These are phyloP conservation scores for Crocodylus rhombifer DNA, from an alignment of 2,797 vertebrate genomes.

Conservation along the genomic window DNA sequence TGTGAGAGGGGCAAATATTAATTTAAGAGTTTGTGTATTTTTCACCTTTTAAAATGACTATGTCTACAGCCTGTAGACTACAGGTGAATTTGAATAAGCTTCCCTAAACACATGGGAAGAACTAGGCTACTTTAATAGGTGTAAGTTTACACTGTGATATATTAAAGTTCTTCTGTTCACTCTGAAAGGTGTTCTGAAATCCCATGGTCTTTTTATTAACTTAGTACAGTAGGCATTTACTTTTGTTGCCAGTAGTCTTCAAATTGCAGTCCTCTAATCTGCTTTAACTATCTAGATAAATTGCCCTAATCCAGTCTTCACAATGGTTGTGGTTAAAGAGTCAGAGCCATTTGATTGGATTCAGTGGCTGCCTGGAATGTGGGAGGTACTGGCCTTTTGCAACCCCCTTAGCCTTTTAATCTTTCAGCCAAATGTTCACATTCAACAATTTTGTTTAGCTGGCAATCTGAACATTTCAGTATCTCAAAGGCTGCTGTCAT, in stretches of 20 bases:
- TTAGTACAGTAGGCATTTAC: conserved; percentile 84
- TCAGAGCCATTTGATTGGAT: conserved; percentile 88
- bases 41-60: background rate
- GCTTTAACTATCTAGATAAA: conserved; percentile 89
- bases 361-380: conserved; percentile 88
- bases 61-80: background rate
- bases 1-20: background rate
- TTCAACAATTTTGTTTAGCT: conserved; percentile 91
- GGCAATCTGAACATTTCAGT: conserved; percentile 88
- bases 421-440: conserved; percentile 90
- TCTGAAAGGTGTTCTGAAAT: conserved; percentile 66
- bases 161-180: conserved; percentile 44
- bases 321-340: conserved; percentile 88
- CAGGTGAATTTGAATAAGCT: conserved; percentile 52
- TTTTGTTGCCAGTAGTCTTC: conserved; percentile 84
- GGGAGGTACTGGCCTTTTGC: conserved; percentile 87
- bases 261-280: conserved; percentile 88
- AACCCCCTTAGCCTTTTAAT: conserved; percentile 90
- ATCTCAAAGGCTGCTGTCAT: conserved; percentile 89
- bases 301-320: conserved; percentile 87
- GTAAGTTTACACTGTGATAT: conserved; percentile 40
- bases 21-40: conserved; percentile 13
- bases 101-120: conserved; percentile 59
- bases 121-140: conserved; percentile 4
- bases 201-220: conserved; percentile 76